phyloP scores from a whole-genome alignment of 2,888 invertebrate genomes.

The Coremacera marginata region DNA sequence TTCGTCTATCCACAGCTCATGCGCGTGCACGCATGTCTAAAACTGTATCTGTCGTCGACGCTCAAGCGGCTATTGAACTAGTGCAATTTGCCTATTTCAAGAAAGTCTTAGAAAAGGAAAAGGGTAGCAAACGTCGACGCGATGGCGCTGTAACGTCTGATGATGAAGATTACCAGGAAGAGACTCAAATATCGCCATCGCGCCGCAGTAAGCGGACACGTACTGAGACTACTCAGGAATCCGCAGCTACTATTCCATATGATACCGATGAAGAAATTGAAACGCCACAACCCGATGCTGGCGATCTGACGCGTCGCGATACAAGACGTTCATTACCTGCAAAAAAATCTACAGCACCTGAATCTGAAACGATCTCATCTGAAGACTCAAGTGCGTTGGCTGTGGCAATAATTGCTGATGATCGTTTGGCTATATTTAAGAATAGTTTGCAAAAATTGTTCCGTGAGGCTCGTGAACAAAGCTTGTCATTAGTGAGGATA shows the following conservation, averaged over 20 bases:
- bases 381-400: constrained; percentile 28
- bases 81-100: constrained; percentile 97
- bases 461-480: constrained; percentile 81
- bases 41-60: constrained; percentile 86
- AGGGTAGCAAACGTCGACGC: constrained; percentile 75
- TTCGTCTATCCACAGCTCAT: constrained; percentile 96
- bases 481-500: constrained; percentile 77
- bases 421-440: constrained; percentile 77
- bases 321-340: constrained; percentile 59
- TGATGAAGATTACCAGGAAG: constrained; percentile 69
- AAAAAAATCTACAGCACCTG: constrained; percentile 13
- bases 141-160: constrained; percentile 71
- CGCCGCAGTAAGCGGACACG: constrained; percentile 62
- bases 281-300: constrained; percentile 63
- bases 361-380: constrained; percentile 44
- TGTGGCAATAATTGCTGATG: constrained; percentile 67
- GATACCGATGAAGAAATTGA: constrained; percentile 64
- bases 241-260: constrained; percentile 37
- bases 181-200: constrained; percentile 61
- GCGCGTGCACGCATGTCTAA: constrained; percentile 94
- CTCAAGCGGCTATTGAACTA: constrained; percentile 90
- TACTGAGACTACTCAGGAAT: constrained; percentile 47
- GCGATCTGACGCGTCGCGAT: constrained; percentile 66
- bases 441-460: constrained; percentile 81
- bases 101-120: constrained; percentile 85